These are phyloP conservation scores for Ahaetulla prasina DNA, from an alignment of 2,113 vertebrate species.

Conservation along the genomic window DNA sequence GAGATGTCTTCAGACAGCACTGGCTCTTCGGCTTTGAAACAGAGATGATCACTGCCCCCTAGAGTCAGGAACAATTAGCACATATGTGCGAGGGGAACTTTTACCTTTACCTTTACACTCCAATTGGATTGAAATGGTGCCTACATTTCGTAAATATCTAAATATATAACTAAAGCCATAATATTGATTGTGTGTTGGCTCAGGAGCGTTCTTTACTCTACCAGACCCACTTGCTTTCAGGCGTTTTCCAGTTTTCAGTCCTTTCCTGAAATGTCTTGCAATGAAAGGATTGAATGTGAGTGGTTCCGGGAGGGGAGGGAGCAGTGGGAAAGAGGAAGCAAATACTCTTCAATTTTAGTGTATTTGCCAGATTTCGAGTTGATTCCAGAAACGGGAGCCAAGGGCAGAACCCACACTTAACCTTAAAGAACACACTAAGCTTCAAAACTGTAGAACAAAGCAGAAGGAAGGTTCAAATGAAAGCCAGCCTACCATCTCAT, in stretches of 20 bases:
- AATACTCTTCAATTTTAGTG: not conserved
- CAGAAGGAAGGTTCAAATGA: not conserved
- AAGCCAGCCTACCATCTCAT: not conserved
- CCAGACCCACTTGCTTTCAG: not conserved
- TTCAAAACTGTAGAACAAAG: not conserved
- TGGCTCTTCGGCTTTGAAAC: too few species aligned
- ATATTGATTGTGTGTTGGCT: not conserved
- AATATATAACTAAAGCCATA: not conserved
- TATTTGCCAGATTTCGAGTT: not conserved
- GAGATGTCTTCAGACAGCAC: too few species aligned
- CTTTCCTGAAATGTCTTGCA: not conserved
- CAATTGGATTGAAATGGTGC: not conserved
- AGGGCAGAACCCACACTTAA: not conserved
- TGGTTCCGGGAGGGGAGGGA: not conserved
- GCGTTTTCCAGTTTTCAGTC: not conserved
- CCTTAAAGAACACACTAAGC: not conserved
- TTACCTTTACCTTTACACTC: not conserved
- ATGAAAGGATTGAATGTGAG: not conserved
- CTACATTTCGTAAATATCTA: not conserved
- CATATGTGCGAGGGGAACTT: too few species aligned
- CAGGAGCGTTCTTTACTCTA: not conserved
- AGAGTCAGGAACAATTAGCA: too few species aligned
- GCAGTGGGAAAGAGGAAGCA: not conserved
- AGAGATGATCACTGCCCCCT: too few species aligned
- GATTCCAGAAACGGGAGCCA: not conserved